Conservation (phyloP, 2,888 invertebrate genomes). For the Bellardia bayeri region DNA sequence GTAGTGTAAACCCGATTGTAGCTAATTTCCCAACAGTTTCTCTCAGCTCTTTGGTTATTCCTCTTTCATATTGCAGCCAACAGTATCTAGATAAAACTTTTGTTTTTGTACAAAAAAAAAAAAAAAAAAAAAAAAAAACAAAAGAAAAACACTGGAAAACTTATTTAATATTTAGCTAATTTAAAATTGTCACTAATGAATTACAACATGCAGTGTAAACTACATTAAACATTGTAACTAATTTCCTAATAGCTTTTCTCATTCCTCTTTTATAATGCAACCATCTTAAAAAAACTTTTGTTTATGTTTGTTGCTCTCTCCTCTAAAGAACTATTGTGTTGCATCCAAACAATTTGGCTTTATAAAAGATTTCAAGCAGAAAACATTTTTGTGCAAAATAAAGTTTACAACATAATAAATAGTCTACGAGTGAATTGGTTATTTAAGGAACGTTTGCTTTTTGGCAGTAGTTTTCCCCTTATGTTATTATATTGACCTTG, state of each 20-base stretch:
- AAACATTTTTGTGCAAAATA: slow-evolving; percentile 5
- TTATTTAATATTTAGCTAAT: slow-evolving; percentile 15
- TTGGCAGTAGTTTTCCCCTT: neutral
- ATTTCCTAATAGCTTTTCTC: neutral
- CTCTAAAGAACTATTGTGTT: neutral
- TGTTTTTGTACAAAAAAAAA: no score
- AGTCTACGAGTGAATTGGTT: neutral
- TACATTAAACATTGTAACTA: neutral
- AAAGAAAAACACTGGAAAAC: neutral
- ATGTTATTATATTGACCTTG: neutral
- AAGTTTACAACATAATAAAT: neutral
- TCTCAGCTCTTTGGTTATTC: no score
- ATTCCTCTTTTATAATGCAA: neutral
- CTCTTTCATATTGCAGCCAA: no score
- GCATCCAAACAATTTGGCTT: neutral
- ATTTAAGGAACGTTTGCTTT: neutral
- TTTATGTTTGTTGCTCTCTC: neutral
- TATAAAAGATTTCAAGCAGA: slow-evolving; percentile 10
- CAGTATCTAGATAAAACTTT: no score
- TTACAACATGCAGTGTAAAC: neutral
- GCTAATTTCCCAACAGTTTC: no score
- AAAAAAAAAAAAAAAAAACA: no score
- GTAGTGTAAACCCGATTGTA: no score
- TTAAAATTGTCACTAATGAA: slow-evolving; percentile 21
- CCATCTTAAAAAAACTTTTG: neutral